A percentile compares a stretch with the other conserved stretches of the same genome.
phyloP scores from a whole-genome alignment of 2,113 vertebrate species.

The Hippocampus comes region DNA sequence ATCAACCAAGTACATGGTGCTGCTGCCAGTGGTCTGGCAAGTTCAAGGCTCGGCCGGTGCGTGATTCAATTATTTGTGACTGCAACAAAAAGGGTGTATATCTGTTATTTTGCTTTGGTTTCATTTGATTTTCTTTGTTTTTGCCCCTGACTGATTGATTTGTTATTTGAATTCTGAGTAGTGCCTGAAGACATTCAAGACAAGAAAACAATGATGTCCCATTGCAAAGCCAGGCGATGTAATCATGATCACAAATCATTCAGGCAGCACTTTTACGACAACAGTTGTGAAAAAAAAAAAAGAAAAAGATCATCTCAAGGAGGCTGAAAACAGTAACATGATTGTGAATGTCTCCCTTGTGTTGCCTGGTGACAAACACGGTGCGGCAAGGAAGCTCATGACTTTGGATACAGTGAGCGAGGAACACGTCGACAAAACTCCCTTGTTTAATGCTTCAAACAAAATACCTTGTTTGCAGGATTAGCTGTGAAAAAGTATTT shows the following conservation, averaged over 20 bases:
- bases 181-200: not conserved
- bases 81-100: not conserved
- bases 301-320: not conserved
- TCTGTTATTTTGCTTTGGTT: not conserved
- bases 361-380: conserved; percentile 40
- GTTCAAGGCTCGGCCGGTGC: not conserved
- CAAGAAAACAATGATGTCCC: not conserved
- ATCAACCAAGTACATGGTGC: not conserved
- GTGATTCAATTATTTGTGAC: not conserved
- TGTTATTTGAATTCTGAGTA: too few relatives aligned
- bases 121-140: not conserved
- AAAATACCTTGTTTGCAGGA: not conserved
- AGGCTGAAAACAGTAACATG: conserved; percentile 18
- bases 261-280: not conserved
- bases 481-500: not conserved
- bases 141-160: not conserved
- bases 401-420: conserved; percentile 2
- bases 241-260: conserved; percentile 1
- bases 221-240: not conserved
- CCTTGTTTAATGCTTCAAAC: not conserved
- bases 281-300: not conserved
- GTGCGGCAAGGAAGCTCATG: conserved; percentile 12
- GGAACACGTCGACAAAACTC: not conserved
- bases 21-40: not conserved
- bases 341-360: conserved; percentile 13